Evolutionary conservation across 2,797 vertebrate genomes (phyloP).

Genomic region (Danio albolineatus): DNA sequence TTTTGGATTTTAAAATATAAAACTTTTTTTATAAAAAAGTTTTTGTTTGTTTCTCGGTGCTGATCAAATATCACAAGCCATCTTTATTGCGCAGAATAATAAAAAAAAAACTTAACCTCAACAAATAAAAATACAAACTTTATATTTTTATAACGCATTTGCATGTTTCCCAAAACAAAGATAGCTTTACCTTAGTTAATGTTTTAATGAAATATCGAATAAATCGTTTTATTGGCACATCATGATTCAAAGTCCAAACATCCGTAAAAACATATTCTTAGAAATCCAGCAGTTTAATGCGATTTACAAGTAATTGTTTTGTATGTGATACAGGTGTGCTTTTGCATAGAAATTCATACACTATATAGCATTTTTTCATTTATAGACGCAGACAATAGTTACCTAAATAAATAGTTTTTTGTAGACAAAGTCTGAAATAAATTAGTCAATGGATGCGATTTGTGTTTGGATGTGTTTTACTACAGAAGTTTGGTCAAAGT

Average conservation of each 20-base stretch:
- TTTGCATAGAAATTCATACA: not conserved
- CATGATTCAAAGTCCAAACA: constrained; percentile 30
- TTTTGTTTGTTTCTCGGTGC: not conserved
- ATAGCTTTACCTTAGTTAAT: constrained; percentile 3
- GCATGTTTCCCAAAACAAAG: not conserved
- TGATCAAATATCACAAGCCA: not conserved
- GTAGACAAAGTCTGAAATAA: not conserved
- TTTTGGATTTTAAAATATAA: not conserved
- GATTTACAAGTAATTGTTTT: not conserved
- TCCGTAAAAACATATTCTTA: not conserved
- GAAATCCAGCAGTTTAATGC: constrained; percentile 1
- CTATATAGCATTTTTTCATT: not conserved
- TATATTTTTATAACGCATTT: not conserved
- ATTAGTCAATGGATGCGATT: not conserved
- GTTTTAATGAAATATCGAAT: constrained; percentile 7
- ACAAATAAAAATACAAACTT: not conserved
- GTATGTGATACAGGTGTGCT: not conserved
- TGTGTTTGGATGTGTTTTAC: too few species aligned
- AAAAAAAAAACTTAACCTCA: not conserved
- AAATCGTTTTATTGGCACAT: constrained; percentile 24
- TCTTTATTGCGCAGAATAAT: not conserved
- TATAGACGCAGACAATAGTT: not conserved
- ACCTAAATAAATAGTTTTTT: not conserved
- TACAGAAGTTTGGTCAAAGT: not conserved
- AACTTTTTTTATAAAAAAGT: too few species aligned